These are phyloP conservation scores for Empidonax traillii DNA, from an alignment of 2,113 vertebrate genomes.

Conservation along the genomic window DNA sequence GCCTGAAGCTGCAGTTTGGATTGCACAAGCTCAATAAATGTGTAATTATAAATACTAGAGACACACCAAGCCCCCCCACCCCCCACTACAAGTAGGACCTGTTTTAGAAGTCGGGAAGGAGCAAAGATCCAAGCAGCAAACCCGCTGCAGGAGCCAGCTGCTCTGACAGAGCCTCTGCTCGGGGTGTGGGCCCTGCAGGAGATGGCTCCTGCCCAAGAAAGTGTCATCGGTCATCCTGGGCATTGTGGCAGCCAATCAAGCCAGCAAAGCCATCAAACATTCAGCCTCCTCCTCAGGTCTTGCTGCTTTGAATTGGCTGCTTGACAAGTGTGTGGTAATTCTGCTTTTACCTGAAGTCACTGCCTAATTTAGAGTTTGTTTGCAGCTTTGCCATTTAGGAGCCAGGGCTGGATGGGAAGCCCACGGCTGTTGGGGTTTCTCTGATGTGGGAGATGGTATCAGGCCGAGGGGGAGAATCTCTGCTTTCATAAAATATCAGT, in stretches of 20 bases:
- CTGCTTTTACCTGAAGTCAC: conserved; percentile 51
- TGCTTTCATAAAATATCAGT: conserved; percentile 17
- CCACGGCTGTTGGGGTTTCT: conserved; percentile 29
- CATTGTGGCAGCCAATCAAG: conserved; percentile 21
- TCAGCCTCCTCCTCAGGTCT: conserved; percentile 35
- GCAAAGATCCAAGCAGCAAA: neutral
- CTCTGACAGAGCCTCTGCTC: neutral
- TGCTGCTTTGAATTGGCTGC: conserved; percentile 55
- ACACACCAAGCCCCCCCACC: neutral
- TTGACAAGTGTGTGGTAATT: conserved; percentile 57
- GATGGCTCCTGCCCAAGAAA: conserved; percentile 52
- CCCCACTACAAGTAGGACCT: conserved; percentile 19
- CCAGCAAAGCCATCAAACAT: conserved; percentile 22
- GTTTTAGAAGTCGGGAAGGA: conserved; percentile 20
- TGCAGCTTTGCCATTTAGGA: conserved; percentile 46
- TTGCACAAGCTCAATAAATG: conserved; percentile 60
- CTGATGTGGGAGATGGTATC: conserved; percentile 61
- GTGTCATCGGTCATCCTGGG: conserved; percentile 40
- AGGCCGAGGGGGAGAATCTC: neutral
- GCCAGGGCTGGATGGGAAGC: conserved; percentile 31
- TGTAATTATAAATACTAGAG: conserved; percentile 61
- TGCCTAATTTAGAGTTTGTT: conserved; percentile 50
- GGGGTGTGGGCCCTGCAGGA: conserved; percentile 41
- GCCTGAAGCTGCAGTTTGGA: conserved; percentile 57
- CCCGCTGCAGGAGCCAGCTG: neutral